Conservation (phyloP, 1,140 invertebrate genomes). For the Cydia strobilella region DNA sequence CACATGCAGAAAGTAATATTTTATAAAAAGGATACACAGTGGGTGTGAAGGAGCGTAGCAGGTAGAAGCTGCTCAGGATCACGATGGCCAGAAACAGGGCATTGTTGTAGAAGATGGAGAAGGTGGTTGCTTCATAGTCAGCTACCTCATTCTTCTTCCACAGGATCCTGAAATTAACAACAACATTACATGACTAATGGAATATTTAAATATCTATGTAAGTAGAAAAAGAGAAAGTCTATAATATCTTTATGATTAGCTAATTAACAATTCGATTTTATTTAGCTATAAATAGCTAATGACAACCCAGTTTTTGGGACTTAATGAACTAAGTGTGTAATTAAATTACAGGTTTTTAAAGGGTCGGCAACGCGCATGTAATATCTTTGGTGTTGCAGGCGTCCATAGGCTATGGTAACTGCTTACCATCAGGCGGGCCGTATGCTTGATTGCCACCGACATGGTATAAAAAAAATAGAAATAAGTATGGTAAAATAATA, state of each 20-base stretch:
- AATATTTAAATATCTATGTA: background rate
- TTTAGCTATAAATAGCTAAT: background rate
- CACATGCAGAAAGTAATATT: no score
- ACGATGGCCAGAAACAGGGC: conserved; percentile 96
- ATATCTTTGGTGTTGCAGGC: no score
- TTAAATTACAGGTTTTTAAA: no score
- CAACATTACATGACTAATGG: background rate
- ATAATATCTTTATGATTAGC: background rate
- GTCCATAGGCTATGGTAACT: no score
- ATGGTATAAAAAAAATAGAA: no score
- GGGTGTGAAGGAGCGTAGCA: conserved; percentile 94
- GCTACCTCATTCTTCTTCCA: conserved; percentile 99
- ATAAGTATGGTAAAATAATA: no score
- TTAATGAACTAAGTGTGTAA: no score
- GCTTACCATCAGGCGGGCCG: no score
- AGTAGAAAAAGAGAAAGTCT: background rate
- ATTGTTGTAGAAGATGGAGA: conserved; percentile 99
- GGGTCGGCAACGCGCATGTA: no score
- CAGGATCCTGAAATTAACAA: conserved; percentile 85
- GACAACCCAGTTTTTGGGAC: background rate
- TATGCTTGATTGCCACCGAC: no score
- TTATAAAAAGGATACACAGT: conserved; percentile 86
- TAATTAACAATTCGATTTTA: background rate
- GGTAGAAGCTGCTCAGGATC: conserved; percentile 96
- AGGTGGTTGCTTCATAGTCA: conserved; percentile 99